Evolutionary conservation across 2,113 vertebrate genomes (phyloP).

Genomic region (Thalassarche chlororhynchos): DNA sequence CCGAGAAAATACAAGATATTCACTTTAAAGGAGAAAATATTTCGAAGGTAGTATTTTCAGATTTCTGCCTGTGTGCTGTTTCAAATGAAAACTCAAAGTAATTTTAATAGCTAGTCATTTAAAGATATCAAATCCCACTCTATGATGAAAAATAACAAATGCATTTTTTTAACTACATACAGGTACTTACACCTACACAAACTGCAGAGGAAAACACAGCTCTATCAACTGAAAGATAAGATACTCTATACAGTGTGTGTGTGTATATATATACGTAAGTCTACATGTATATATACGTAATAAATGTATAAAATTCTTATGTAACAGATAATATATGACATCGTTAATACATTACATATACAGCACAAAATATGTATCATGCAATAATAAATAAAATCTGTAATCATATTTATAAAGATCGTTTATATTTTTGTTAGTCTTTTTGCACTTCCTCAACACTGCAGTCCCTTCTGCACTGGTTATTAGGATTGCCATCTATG

Average conservation of each 20-base stretch:
- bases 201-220: neutral
- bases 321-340: neutral
- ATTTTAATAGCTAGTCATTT: neutral
- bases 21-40: neutral
- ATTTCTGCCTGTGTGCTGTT: neutral
- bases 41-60: neutral
- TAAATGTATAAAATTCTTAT: neutral
- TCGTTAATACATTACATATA: neutral
- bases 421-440: neutral
- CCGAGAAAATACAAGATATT: neutral
- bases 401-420: neutral
- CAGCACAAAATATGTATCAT: neutral
- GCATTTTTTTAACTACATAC: neutral
- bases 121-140: neutral
- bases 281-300: neutral
- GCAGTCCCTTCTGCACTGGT: neutral
- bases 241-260: neutral
- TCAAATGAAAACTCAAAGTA: neutral
- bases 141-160: fast-evolving
- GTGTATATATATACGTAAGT: neutral
- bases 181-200: neutral
- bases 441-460: neutral
- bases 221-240: neutral
- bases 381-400: neutral
- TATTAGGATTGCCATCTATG: neutral